These are phyloP conservation scores for Actenoides hombroni DNA, from an alignment of 2,113 vertebrate species.

Conservation along the genomic window DNA sequence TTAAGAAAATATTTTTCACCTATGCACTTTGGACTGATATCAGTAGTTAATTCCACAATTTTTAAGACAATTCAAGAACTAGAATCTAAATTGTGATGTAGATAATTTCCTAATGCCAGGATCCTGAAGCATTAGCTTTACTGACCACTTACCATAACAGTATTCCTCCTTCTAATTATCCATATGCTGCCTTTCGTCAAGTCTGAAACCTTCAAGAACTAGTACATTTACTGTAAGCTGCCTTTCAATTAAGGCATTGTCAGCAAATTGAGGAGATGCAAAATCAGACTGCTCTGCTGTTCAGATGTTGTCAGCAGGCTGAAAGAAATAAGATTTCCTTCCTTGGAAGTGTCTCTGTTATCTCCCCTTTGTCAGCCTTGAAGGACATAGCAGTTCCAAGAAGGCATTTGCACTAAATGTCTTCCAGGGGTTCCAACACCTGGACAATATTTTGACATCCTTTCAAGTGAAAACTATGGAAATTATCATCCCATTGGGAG, in stretches of 20 bases:
- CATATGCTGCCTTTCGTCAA: not conserved
- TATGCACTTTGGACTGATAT: not conserved
- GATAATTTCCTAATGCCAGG: not conserved
- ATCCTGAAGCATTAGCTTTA: not conserved
- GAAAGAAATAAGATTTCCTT: not conserved
- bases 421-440: not conserved
- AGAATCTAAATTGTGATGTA: not conserved
- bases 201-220: not conserved
- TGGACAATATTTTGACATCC: not conserved
- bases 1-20: not conserved
- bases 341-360: not conserved
- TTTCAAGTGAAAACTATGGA: not conserved
- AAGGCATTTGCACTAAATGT: not conserved
- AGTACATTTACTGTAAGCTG: not conserved
- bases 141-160: not conserved
- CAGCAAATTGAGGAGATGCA: not conserved
- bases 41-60: not conserved
- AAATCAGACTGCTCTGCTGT: not conserved
- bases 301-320: not conserved
- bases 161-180: not conserved
- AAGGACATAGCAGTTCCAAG: not conserved
- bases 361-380: not conserved
- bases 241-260: not conserved
- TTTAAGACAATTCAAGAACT: not conserved
- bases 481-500: not conserved